Conservation (phyloP, 2,888 invertebrate genomes). For the Heterodera filipjevi region DNA sequence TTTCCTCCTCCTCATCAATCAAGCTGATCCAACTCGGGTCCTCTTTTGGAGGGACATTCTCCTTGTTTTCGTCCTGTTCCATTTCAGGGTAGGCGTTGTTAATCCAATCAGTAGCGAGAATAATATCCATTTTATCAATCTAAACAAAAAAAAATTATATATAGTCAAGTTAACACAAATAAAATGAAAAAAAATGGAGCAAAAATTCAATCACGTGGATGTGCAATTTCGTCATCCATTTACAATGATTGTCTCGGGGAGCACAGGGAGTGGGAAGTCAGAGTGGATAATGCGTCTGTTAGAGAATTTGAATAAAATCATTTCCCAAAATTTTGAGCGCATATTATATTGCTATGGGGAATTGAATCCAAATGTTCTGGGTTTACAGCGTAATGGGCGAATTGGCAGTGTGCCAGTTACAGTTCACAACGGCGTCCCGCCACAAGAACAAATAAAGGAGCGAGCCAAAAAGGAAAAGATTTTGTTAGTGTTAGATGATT, state of each 20-base stretch:
- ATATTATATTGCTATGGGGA: slow-evolving; percentile 29
- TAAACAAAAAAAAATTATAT: no score
- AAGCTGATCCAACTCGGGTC: no score
- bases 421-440: no score
- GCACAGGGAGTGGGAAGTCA: slow-evolving; percentile 13
- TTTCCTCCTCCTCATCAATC: no score
- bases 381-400: no score
- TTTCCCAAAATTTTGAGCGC: not conserved
- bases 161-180: no score
- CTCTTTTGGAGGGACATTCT: no score
- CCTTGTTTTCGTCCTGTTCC: no score
- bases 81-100: not conserved
- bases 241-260: slow-evolving; percentile 13
- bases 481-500: slow-evolving; percentile 24
- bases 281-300: slow-evolving; percentile 14
- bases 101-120: not conserved
- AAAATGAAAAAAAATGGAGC: no score
- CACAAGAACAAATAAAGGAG: no score
- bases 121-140: slow-evolving; percentile 1
- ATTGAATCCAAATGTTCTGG: not conserved
- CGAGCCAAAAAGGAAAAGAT: not conserved
- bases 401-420: no score
- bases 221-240: not conserved
- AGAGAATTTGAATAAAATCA: slow-evolving; percentile 6
- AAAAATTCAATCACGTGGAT: not conserved